Evolutionary conservation across 2,797 vertebrate species (phyloP).

Genomic region (Moxostoma hubbsi): DNA sequence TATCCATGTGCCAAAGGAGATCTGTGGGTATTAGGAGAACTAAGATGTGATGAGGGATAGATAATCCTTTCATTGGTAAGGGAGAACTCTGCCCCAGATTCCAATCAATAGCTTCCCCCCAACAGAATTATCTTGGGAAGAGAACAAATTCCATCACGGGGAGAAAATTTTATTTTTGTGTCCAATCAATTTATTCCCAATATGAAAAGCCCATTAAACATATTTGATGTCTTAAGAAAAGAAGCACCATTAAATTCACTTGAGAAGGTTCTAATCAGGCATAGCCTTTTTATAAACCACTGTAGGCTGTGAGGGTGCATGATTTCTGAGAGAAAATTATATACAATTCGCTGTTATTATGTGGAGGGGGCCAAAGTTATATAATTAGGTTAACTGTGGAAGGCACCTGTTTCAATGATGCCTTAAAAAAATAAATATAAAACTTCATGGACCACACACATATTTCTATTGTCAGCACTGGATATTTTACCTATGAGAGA

Average conservation of each 20-base stretch:
- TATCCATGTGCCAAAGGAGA: slow-evolving; percentile 49
- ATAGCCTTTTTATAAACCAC: slow-evolving; percentile 26
- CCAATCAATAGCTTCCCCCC: slow-evolving; percentile 39
- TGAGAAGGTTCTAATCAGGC: slow-evolving; percentile 30
- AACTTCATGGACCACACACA: neutral
- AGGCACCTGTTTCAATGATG: slow-evolving; percentile 12
- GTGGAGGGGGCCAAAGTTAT: slow-evolving; percentile 19
- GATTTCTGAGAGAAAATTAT: slow-evolving; percentile 30
- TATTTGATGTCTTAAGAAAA: slow-evolving; percentile 20
- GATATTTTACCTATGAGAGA: slow-evolving; percentile 5
- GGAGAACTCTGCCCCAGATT: slow-evolving; percentile 53
- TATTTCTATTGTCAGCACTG: slow-evolving; percentile 18
- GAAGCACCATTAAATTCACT: slow-evolving; percentile 37
- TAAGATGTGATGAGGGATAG: slow-evolving; percentile 47
- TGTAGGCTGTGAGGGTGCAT: slow-evolving; percentile 3
- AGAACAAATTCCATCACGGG: slow-evolving; percentile 42
- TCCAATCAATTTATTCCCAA: slow-evolving; percentile 47
- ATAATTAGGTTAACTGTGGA: slow-evolving; percentile 25
- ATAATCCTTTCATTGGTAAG: slow-evolving; percentile 56
- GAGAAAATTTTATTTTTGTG: slow-evolving; percentile 39
- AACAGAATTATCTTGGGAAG: slow-evolving; percentile 39
- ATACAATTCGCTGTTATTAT: slow-evolving; percentile 30
- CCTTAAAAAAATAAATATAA: slow-evolving; percentile 2
- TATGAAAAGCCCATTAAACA: slow-evolving; percentile 34
- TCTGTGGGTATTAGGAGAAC: slow-evolving; percentile 45